Base-by-base conservation (phyloP, 2,888 invertebrate genomes). In the Anoncus sp. region DNA sequence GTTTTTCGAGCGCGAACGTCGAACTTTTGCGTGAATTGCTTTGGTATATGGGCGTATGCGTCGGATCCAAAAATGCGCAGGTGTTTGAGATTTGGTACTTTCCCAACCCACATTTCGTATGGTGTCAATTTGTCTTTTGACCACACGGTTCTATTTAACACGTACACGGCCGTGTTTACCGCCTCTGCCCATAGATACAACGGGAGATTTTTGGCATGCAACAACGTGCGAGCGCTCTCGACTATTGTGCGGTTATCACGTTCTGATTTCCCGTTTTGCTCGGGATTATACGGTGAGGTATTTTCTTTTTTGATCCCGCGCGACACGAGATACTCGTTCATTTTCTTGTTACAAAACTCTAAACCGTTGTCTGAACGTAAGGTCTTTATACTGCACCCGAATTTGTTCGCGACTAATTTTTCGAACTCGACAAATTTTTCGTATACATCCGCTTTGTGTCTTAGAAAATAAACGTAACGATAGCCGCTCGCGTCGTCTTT, bases 241-340 rank as follows among this genome's bases (percentile, higher is more conserved):
- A 24, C 51, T 14, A 53, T 53, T 22, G 51, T 53, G 5, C 51
- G 22, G 12, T 24, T 53, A 20, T 53, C 24, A 12, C 51, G 24
- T 53, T 53, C 51, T 14, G 51, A 14, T 12, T 22, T 22, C 5
- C 51, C 24, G n/a, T 53, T 24, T n/a, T 53, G 51, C 27, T 53
- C 51, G 24, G 51, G 51, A 2, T 10, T 53, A 7, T 24, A 53
- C n/a, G 51, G 51, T 1, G 51, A 24, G 51, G 51, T 53, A 14
- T 53, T 24, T 53, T 24, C 51, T 7, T 53, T 53, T 5, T 22
- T 24, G 0, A 27, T 53, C 6, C 51, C 14, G 24, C n/a, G 9
- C 5, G 24, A 1, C 12, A 22, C 27, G 10, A 53, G 22, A n/a
- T 10, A 53, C 14, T 53, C 51, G 24, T 24, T 53, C 24, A 53